Conservation (phyloP, 2,888 invertebrate genomes). For the Linnaemya vulpina region DNA sequence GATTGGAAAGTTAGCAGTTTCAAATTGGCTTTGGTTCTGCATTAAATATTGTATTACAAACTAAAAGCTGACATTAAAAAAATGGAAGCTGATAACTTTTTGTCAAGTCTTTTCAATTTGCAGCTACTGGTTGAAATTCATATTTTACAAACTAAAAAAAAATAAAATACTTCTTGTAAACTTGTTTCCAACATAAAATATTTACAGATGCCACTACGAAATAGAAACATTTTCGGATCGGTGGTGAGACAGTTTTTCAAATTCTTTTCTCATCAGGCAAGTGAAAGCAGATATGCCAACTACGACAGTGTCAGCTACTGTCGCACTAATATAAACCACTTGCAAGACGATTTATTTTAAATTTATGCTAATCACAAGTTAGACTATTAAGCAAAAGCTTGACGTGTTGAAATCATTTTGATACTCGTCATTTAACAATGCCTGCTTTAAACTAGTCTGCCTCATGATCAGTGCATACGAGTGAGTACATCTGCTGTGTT, state of each 20-base stretch:
- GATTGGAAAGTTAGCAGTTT: conserved; percentile 2
- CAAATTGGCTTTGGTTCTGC: background rate
- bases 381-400: background rate
- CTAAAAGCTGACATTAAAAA: background rate
- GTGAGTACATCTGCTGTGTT: background rate
- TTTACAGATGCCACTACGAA: background rate
- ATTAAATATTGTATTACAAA: background rate
- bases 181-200: no score
- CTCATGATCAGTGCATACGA: background rate
- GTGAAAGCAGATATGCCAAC: background rate
- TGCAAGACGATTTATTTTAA: background rate
- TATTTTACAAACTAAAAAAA: no score
- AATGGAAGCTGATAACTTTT: background rate
- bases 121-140: no score
- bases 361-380: background rate
- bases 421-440: conserved; percentile 16
- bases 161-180: no score
- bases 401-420: conserved; percentile 26
- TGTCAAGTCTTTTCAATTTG: no score
- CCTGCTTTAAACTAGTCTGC: background rate
- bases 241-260: background rate
- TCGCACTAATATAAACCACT: background rate
- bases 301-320: background rate
- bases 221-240: background rate
- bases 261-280: background rate